Evolutionary conservation across 2,888 invertebrate genomes (phyloP), one percentile per base, ranked within the genome.

Genomic region (Ceratothoa steindachneri): DNA sequence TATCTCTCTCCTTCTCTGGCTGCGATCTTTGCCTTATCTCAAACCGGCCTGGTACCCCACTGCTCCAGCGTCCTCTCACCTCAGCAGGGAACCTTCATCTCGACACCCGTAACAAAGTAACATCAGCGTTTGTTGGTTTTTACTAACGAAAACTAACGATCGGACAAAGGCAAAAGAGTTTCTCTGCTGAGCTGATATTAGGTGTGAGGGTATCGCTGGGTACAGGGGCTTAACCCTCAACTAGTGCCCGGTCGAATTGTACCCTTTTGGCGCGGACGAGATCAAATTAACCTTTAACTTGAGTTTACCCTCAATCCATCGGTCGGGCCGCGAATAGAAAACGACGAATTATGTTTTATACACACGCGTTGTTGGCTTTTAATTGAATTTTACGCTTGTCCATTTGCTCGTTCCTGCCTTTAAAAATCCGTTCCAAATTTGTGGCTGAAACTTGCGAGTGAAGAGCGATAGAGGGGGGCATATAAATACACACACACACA

Each of bases 71-170:
- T 12, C 31, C 30, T 31, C 2, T 4, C 31, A 15, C 22, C 1
- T 22, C 30, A 15, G 60, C 69, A 41, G 76, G 73, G 64, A 60
- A 55, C 53, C 67, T 2, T 15, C 12, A 67, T 67, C 67, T 73
- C 72, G 72, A 75, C 75, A 75, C 75, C 75, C 72, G 30, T 65
- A 69, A 75, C 75, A 75, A 75, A 75, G 75, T 75, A 51, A 69
- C 72, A 71, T 72, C 72, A 30, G 66, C 75, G 75, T 75, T 75
- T 75, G 75, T 75, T 75, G 75, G 75, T 75, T 75, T 74, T 75
- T 75, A 75, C 75, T 69, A 75, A 75, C 72, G 75, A 75, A 75
- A 75, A 72, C 72, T 75, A 75, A 75, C 72, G 75, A 75, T 69
- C 66, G 67, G 69, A 75, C 75, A 75, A 75, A 75, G 72, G 75